Base-by-base conservation (phyloP, 2,113 vertebrate genomes). In the Gobio gobio region DNA sequence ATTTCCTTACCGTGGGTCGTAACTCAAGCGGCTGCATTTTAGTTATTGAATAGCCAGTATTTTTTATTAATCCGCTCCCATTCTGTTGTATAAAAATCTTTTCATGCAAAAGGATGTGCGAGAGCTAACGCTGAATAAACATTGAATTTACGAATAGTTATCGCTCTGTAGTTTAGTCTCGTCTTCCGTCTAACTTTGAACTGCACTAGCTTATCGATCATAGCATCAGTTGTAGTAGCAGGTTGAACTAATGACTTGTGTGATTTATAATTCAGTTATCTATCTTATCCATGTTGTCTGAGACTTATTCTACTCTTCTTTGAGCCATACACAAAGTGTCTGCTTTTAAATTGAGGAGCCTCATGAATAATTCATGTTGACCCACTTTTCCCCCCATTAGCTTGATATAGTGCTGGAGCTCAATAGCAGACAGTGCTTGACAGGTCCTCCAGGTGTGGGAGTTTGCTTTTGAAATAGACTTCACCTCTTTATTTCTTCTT, bases 301-400 rank as follows among this genome's bases (percentile, higher is more conserved):
- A 81, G 82, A 77, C 84, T 84, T 87, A 78, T 86, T 89, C 84
- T 78, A 47, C 82, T 78, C 88, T 88, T 86, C 82, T 83, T 45
- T 22, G 72, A 84, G 82, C 84, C 82, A 80, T 86, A 87, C 85
- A 79, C 84, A 89, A 88, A 90, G 75, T 49, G 76, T 86, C 79
- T 84, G 79, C 81, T 88, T 86, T 90, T 87, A 86, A 74, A 85
- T 84, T 85, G 82, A 86, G 81, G 70, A 83, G 79, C 78, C 76
- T 89, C 51, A 74, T 89, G 84, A 89, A 88, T 90, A 85, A 91
- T 89, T 89, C 87, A 90, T 87, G 75, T 79, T 82, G 89, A 87
- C 87, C 82, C 85, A 87, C 79, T 87, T 88, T 82, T 76, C 84
- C 80, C 66, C 86, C 86, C 87, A 88, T 89, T 90, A 88, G 87